Evolutionary conservation across 2,888 invertebrate genomes (phyloP).

Genomic region (Neuroscelio doddi): DNA sequence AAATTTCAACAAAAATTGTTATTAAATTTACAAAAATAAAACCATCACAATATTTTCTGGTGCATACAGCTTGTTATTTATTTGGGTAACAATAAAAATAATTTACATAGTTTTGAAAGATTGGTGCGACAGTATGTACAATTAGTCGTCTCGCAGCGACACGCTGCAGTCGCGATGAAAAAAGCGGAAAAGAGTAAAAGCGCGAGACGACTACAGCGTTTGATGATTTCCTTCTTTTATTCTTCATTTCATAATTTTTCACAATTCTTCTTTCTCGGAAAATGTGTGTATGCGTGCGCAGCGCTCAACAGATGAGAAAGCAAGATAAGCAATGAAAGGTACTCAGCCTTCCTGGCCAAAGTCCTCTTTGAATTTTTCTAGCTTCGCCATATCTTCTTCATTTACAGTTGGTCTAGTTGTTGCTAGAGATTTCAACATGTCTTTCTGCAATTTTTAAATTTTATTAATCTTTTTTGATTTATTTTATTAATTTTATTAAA

Average conservation of each 20-base stretch:
- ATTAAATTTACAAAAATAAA: too few relatives aligned
- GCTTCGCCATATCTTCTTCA: conserved; percentile 92
- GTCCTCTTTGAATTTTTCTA: conserved; percentile 96
- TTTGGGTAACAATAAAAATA: conserved; percentile 71
- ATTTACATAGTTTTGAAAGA: conserved; percentile 66
- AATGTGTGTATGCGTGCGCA: conserved; percentile 6
- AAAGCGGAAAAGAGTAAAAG: conserved; percentile 6
- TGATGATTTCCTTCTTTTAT: neutral
- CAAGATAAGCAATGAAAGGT: conserved; percentile 58
- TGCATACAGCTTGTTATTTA: conserved; percentile 69
- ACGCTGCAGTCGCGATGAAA: neutral
- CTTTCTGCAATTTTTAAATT: conserved; percentile 75
- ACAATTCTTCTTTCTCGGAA: conserved; percentile 1
- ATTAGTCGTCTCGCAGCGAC: neutral
- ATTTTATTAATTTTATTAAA: too few relatives aligned
- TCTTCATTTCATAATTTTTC: too few relatives aligned
- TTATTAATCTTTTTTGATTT: too few relatives aligned
- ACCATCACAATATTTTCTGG: too few relatives aligned
- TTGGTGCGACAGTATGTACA: conserved; percentile 38
- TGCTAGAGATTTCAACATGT: conserved; percentile 92
- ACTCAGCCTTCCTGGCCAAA: conserved; percentile 97
- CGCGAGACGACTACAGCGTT: conserved; percentile 9
- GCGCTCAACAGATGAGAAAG: conserved; percentile 46
- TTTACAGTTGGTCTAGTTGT: conserved; percentile 99
- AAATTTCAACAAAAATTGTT: neutral